Conservation (phyloP, 2,113 vertebrate species). For the Tachysurus fulvidraco region DNA sequence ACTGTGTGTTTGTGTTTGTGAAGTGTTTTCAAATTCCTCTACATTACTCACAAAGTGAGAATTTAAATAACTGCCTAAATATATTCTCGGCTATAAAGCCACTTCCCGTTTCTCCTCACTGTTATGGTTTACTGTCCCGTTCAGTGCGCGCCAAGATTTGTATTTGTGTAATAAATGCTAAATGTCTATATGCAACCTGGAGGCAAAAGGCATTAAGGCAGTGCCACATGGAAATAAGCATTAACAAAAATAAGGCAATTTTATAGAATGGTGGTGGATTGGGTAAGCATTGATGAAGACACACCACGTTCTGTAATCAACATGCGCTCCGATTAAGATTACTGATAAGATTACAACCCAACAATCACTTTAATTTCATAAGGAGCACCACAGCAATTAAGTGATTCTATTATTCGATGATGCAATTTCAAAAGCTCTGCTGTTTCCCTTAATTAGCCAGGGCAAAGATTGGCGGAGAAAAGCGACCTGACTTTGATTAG, state of each 20-base stretch:
- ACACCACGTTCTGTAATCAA: conserved; percentile 47
- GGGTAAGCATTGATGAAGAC: conserved; percentile 3
- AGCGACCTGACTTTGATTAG: conserved; percentile 50
- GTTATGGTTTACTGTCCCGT: conserved; percentile 29
- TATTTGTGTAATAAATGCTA: conserved; percentile 14
- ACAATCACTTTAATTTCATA: conserved; percentile 52
- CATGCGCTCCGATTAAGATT: conserved; percentile 46
- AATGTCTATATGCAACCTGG: neutral
- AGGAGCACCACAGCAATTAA: conserved; percentile 47
- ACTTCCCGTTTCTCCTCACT: conserved; percentile 31
- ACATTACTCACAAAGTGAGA: conserved; percentile 33
- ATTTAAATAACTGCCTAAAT: conserved; percentile 32
- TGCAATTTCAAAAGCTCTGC: conserved; percentile 52
- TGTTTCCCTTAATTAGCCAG: conserved; percentile 49
- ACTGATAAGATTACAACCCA: conserved; percentile 47
- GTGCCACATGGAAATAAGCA: neutral
- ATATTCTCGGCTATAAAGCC: conserved; percentile 16
- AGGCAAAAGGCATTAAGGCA: conserved; percentile 29
- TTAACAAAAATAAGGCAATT: conserved; percentile 10
- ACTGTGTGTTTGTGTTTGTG: conserved; percentile 37
- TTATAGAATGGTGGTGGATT: conserved; percentile 14
- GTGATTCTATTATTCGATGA: conserved; percentile 51
- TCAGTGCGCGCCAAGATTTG: conserved; percentile 23
- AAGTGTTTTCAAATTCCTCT: conserved; percentile 32
- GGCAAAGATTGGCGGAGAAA: conserved; percentile 39